These are phyloP conservation scores for Muscicapa adusta DNA, from an alignment of 2,113 vertebrate species.

Conservation along the genomic window DNA sequence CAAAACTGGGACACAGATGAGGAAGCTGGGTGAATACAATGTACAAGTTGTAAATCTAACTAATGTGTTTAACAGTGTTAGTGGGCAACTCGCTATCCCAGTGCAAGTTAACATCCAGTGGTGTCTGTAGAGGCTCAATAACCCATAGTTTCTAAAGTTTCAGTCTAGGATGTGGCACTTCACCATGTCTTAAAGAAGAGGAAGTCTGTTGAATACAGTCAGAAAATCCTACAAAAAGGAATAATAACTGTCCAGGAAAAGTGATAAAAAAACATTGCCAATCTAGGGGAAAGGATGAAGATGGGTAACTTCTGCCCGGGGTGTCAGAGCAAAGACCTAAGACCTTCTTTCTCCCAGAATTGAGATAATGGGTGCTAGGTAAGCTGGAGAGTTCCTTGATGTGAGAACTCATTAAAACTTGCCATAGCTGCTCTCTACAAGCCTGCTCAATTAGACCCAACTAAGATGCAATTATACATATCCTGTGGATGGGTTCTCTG, in stretches of 20 bases:
- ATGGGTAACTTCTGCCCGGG: neutral
- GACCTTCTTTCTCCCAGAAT: neutral
- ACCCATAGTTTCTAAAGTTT: neutral
- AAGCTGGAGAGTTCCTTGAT: neutral
- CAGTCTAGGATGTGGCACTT: neutral
- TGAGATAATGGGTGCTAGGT: neutral
- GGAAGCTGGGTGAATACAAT: neutral
- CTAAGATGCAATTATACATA: neutral
- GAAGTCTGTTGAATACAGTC: neutral
- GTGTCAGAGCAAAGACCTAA: neutral
- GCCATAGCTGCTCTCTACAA: neutral
- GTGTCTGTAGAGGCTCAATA: neutral
- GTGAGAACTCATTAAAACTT: neutral
- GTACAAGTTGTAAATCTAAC: neutral
- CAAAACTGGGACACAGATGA: neutral
- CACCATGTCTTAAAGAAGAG: neutral
- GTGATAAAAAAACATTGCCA: neutral
- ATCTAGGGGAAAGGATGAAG: neutral
- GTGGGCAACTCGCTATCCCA: neutral
- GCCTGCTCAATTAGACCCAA: neutral
- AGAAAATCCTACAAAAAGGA: neutral
- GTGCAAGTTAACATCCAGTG: neutral
- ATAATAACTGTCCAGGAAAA: neutral
- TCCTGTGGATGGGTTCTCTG: neutral
- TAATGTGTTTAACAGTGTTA: rapidly evolving